phyloP scores from a whole-genome alignment of 2,797 vertebrate species.

The Danio albolineatus region DNA sequence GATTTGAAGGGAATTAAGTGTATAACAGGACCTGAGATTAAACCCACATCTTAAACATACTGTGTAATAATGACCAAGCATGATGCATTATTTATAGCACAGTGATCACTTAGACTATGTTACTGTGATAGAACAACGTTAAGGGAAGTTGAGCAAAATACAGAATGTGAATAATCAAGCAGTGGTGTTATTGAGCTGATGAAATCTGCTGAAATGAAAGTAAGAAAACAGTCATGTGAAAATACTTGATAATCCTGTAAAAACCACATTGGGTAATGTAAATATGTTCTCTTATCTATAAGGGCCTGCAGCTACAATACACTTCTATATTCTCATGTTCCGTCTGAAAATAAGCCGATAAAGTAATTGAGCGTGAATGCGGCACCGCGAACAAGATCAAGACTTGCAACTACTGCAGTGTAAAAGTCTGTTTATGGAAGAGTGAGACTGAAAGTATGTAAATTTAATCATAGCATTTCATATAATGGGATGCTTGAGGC shows the following conservation, averaged over 20 bases:
- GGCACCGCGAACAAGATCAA: slow-evolving; percentile 27
- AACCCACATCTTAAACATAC: background rate
- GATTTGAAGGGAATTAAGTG: background rate
- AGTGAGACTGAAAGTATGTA: slow-evolving; percentile 47
- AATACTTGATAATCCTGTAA: background rate
- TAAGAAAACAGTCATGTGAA: background rate
- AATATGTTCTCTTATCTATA: slow-evolving; percentile 23
- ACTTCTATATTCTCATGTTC: slow-evolving; percentile 9
- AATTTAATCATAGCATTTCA: slow-evolving; percentile 59
- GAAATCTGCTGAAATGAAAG: slow-evolving; percentile 20
- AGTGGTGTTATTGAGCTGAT: background rate
- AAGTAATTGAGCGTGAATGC: slow-evolving; percentile 21
- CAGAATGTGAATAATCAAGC: background rate
- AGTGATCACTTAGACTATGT: background rate
- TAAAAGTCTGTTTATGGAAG: slow-evolving; percentile 51
- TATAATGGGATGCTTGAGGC: slow-evolving; percentile 58
- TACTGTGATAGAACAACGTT: background rate
- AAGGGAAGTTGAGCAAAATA: background rate
- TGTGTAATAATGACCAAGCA: background rate
- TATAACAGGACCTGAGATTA: background rate
- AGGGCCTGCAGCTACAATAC: slow-evolving; percentile 6
- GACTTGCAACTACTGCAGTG: slow-evolving; percentile 19
- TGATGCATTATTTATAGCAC: background rate
- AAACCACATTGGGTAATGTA: slow-evolving; percentile 1
- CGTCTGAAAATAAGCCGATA: slow-evolving; percentile 15